phyloP scores from a whole-genome alignment of 2,888 invertebrate genomes.

The Nowickia ferox region DNA sequence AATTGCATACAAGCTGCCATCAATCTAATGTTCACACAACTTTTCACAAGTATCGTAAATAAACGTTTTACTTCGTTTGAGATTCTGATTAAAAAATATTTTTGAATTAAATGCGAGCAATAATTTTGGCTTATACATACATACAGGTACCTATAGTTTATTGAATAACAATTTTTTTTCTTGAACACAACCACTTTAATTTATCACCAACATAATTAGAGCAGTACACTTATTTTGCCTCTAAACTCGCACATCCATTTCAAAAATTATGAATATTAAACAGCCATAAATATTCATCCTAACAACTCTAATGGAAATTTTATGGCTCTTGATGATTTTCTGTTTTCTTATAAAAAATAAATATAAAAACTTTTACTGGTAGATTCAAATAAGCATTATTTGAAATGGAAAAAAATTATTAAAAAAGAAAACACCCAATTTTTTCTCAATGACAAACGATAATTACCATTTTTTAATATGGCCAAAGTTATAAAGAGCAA shows the following conservation, averaged over 20 bases:
- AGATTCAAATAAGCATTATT: slow-evolving; percentile 19
- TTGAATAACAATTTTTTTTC: not conserved
- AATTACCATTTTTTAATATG: slow-evolving; percentile 67
- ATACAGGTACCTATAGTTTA: no score
- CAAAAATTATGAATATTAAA: slow-evolving; percentile 53
- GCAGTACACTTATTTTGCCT: not conserved
- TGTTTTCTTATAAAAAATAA: not conserved
- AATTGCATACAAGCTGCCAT: no score
- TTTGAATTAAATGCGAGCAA: no score
- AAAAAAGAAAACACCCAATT: slow-evolving; percentile 41
- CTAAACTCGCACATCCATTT: not conserved
- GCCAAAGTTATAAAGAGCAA: slow-evolving; percentile 21
- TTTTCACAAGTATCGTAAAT: no score
- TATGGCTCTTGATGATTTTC: slow-evolving; percentile 1
- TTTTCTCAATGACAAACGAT: slow-evolving; percentile 68
- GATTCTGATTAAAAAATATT: no score
- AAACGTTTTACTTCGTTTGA: no score
- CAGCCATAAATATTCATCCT: slow-evolving; percentile 8
- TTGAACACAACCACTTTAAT: slow-evolving; percentile 2
- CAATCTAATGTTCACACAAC: no score
- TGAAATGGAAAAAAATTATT: not conserved
- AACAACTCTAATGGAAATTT: slow-evolving; percentile 35
- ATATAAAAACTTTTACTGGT: slow-evolving; percentile 27
- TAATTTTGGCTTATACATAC: no score
- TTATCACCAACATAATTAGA: slow-evolving; percentile 28